Evolutionary conservation across 2,888 invertebrate genomes (phyloP), one percentile per base, ranked within the genome.

Genomic region (Meganola albula): DNA sequence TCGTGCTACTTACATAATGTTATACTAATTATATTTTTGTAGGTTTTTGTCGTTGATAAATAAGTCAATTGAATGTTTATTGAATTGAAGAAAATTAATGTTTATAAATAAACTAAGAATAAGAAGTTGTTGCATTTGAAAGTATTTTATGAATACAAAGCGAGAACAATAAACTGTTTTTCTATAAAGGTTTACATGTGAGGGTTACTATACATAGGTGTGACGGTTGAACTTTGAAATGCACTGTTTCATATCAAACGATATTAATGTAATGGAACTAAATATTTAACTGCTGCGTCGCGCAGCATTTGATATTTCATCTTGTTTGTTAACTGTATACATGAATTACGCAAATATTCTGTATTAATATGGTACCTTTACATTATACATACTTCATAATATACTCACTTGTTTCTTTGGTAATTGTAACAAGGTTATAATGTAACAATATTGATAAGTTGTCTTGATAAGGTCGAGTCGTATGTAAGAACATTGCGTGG

Each of bases 121-220:
- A 83, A 82, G 80, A 76, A 77, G 78, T 85, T 85, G 83, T 85
- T 84, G 84, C 84, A 85, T 85, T 84, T 84, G 77, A 82, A 83
- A 79, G 84, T 83, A 82, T 83, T 82, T 82, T 83, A 79, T 77
- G 79, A 66, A 82, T 82, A 80, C 80, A 77, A 79, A 80, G 74
- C 80, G 80, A 83, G 83, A 83, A 82, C 83, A 83, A 83, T 83
- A 80, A 82, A 74, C 74, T 74, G 79, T 82, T 84, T 84, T 84
- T 82, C 74, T 82, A 83, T 74, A 76, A 82, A 83, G 68, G 72
- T 84, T 82, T 83, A 83, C 82, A 82, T 68, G 72, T 70, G 77
- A 74, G 70, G 75, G 73, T 69, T 63, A 62, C 71, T 70, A 63
- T 63, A 60, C 49, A 34, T 53, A 68, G 73, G 70, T 68, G 71